Conservation (phyloP, 2,113 vertebrate genomes). For the Heptranchias perlo region DNA sequence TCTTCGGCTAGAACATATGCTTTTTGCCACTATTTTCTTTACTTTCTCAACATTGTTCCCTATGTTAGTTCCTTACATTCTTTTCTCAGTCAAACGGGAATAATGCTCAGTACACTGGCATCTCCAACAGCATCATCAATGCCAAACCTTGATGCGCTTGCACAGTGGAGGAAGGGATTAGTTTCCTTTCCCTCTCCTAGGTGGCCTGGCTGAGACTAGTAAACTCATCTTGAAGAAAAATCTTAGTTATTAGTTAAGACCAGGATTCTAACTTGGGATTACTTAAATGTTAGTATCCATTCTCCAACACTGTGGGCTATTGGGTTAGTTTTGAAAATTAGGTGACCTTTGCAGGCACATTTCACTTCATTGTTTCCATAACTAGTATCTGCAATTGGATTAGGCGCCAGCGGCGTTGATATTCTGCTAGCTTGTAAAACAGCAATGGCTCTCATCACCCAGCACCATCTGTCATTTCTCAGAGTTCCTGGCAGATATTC, state of each 20-base stretch:
- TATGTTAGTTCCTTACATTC: not conserved
- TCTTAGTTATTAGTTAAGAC: not conserved
- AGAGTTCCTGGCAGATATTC: not conserved
- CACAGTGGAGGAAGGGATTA: not conserved
- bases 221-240: not conserved
- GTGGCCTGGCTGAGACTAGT: not conserved
- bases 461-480: conserved; percentile 25
- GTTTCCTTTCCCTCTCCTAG: not conserved
- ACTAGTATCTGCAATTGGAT: conserved; percentile 2
- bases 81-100: not conserved
- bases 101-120: not conserved
- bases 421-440: conserved; percentile 13
- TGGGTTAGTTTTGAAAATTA: not conserved
- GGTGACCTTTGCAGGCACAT: not conserved
- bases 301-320: not conserved
- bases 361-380: conserved; percentile 4
- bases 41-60: not conserved
- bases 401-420: not conserved
- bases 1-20: not conserved
- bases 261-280: not conserved
- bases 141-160: not conserved
- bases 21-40: not conserved
- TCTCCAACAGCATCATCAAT: not conserved
- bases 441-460: conserved; percentile 1
- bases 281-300: not conserved